A percentile compares a stretch with the other conserved stretches of the same genome.
phyloP scores from a whole-genome alignment of 1,140 invertebrate species.

The Papilio helenus region DNA sequence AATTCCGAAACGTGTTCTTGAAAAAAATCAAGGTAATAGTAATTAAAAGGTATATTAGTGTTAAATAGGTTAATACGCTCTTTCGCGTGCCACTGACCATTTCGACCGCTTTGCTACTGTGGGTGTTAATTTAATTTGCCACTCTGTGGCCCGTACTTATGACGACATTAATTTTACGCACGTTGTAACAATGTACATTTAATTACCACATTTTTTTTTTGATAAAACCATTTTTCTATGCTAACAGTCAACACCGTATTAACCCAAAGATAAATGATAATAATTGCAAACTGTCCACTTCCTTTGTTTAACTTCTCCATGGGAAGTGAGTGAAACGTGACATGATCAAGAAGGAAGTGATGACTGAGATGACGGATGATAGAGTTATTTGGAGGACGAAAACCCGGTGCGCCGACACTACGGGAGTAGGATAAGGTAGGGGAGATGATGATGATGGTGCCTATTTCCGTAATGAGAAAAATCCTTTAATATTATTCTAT shows the following conservation, averaged over 20 bases:
- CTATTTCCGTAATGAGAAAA: too few relatives aligned
- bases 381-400: too few relatives aligned
- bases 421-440: too few relatives aligned
- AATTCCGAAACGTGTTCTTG: neutral
- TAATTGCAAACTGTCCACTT: neutral
- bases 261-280: neutral
- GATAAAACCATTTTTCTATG: neutral
- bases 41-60: slow-evolving; percentile 16
- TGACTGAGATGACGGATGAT: too few relatives aligned
- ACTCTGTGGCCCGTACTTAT: neutral
- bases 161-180: slow-evolving; percentile 8
- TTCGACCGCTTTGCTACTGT: slow-evolving; percentile 2
- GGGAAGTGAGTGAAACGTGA: too few relatives aligned
- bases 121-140: slow-evolving; percentile 28
- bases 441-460: too few relatives aligned
- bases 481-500: too few relatives aligned
- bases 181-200: slow-evolving; percentile 18
- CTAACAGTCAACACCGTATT: neutral
- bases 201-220: neutral
- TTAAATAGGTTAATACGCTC: slow-evolving; percentile 21
- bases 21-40: slow-evolving; percentile 24
- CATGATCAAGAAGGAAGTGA: too few relatives aligned
- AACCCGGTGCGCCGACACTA: too few relatives aligned
- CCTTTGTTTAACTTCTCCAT: too few relatives aligned
- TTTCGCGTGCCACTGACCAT: slow-evolving; percentile 8